Base-by-base conservation (phyloP, 2,888 invertebrate species). In the Stramonita haemastoma region DNA sequence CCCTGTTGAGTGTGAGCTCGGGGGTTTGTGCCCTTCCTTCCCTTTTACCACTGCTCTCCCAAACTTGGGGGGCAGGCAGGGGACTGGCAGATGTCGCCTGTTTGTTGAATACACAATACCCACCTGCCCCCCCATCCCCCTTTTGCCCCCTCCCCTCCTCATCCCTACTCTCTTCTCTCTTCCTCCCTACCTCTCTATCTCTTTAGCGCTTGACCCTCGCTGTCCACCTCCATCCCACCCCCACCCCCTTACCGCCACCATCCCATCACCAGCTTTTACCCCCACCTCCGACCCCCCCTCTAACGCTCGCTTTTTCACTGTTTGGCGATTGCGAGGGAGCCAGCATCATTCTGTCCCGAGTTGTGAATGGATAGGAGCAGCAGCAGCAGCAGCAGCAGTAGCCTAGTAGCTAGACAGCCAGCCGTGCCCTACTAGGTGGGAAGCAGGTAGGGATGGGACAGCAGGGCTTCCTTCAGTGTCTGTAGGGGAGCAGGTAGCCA, bases 21-120 rank as follows among this genome's bases (percentile, higher is more conserved):
- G 46, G 2, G 46, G 46, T 46, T 46, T 46, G 46, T 46, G 46
- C 34, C 81, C 81, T n/a, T 29, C 56, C 84, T 22, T 26, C 36
- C n/a, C 83, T n/a, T n/a, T 56, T 26, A 15, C 84, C 15, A 2
- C 56, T 56, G 11, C n/a, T 56, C 84, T 36, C 84, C 77, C 46
- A 36, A 66, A 66, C 19, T 2, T 17, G 73, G 11, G 1, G 11
- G 73, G 73, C 73, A 34, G 34, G 8, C n/a, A 79, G 29, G 26
- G 57, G 89, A 26, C 90, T 85, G 91, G 90, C 91, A 91, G 91
- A 91, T 91, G 91, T 90, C 87, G 87, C 66, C 73, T 91, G 91
- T 91, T 91, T 90, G 89, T 85, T 83, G 89, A 87, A 87, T 89
- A 89, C 89, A 91, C 91, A 91, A 91, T 90, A 88, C 81, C 88